Evolutionary conservation across 2,888 invertebrate species (phyloP), one percentile per base, ranked within the genome.

Genomic region (Drosophila eohydei): DNA sequence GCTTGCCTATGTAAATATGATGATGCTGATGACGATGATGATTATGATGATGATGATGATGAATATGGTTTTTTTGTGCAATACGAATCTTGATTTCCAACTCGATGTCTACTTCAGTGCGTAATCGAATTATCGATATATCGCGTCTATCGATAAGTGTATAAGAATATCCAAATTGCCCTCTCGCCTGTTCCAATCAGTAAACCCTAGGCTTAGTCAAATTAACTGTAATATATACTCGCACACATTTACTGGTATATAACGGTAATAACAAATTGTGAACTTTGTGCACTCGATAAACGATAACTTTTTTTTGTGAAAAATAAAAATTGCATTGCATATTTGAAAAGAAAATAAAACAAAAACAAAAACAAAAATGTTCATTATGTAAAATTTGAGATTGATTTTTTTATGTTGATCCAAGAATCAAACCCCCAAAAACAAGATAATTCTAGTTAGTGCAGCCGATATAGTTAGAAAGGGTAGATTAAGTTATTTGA

Each of bases 181-280:
- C 48, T 38, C 43, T 28, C 21, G 21, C 14, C 56, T 51, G 46
- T 41, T 68, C 55, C 46, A 69, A 75, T 67, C 58, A 75, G 65
- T 64, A 52, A 64, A 51, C 40, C 51, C 56, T 84, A 89, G 85
- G 85, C 50, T 75, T 87, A 84, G 89, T 70, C 63, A 21, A 89
- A 79, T 89, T 72, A 84, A 74, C 68, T 89, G 84, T 89, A 84
- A 87, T 65, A 87, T 84, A 89, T 36, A 26, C 51, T 32, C 54
- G 9, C 40, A 4, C 54, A 3, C 44, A 44, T 26, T 14, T 44
- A 61, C 40, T 38, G 51, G 21, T 44, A 52, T 70, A 59, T 65
- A 44, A 68, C 50, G 40, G 40, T 28, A 64, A 69, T 26, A 64
- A 52, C 48, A 62, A 57, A 72, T 67, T 66, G 65, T 78, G 48